Conservation (phyloP, 1,140 invertebrate genomes). For the Dendroctonus valens region DNA sequence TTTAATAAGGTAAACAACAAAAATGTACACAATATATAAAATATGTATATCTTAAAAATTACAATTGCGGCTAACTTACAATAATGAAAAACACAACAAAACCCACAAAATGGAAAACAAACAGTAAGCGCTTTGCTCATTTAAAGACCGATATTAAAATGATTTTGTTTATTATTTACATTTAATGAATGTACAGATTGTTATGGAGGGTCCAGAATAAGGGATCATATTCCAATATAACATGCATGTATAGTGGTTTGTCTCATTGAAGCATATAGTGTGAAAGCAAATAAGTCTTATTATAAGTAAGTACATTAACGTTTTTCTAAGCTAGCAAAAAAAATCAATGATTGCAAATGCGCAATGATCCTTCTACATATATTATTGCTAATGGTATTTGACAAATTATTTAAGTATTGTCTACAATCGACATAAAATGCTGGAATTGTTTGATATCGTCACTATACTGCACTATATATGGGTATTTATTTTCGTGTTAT, state of each 20-base stretch:
- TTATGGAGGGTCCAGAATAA: constrained; percentile 29
- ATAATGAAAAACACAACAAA: constrained; percentile 40
- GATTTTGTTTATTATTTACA: constrained; percentile 39
- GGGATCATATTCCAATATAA: constrained; percentile 10
- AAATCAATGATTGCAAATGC: no score
- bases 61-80: constrained; percentile 40
- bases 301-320: no score
- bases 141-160: constrained; percentile 38
- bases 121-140: constrained; percentile 35
- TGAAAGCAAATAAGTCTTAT: neutral
- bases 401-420: constrained; percentile 23
- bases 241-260: constrained; percentile 19
- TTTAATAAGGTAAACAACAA: constrained; percentile 45
- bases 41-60: constrained; percentile 39
- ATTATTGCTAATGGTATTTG: constrained; percentile 28
- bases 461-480: constrained; percentile 24
- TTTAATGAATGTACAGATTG: constrained; percentile 43
- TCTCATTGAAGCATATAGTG: constrained; percentile 17
- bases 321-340: no score
- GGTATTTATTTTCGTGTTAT: constrained; percentile 15
- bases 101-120: constrained; percentile 36
- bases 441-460: constrained; percentile 21
- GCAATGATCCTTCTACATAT: constrained; percentile 8
- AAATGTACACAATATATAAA: constrained; percentile 44
- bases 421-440: constrained; percentile 9